These are phyloP conservation scores for Sclerurus mexicanus DNA, from an alignment of 2,113 vertebrate species.

Conservation along the genomic window DNA sequence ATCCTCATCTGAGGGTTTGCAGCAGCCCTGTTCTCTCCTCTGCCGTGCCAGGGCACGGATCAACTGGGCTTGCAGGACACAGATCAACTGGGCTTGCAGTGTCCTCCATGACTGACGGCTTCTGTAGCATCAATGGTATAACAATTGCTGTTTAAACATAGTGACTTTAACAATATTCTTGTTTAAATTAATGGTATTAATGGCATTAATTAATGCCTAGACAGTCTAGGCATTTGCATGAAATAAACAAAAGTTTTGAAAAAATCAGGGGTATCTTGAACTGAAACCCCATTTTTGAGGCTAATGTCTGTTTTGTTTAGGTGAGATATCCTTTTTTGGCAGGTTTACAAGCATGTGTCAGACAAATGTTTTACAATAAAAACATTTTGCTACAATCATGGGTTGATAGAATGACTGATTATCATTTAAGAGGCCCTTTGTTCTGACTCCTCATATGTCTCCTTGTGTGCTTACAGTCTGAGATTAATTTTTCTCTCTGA, in stretches of 20 bases:
- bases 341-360: constrained; percentile 62
- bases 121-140: fast-evolving
- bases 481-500: constrained; percentile 47
- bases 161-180: background rate
- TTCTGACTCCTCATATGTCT: constrained; percentile 56
- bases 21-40: background rate
- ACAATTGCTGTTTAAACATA: background rate
- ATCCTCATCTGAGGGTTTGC: background rate
- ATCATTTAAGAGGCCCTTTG: constrained; percentile 62
- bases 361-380: constrained; percentile 66
- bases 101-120: fast-evolving
- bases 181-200: background rate
- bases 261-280: background rate
- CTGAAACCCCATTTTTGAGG: background rate
- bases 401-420: constrained; percentile 58
- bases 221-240: background rate
- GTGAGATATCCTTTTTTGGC: constrained; percentile 63
- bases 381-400: constrained; percentile 52
- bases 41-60: background rate
- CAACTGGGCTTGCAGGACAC: background rate
- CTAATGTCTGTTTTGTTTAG: constrained; percentile 21
- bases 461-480: constrained; percentile 46
- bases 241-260: background rate
- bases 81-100: background rate
- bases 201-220: too few relatives aligned